These are phyloP conservation scores for Mactra quadrangularis DNA, from an alignment of 1,140 invertebrate species.

Conservation along the genomic window DNA sequence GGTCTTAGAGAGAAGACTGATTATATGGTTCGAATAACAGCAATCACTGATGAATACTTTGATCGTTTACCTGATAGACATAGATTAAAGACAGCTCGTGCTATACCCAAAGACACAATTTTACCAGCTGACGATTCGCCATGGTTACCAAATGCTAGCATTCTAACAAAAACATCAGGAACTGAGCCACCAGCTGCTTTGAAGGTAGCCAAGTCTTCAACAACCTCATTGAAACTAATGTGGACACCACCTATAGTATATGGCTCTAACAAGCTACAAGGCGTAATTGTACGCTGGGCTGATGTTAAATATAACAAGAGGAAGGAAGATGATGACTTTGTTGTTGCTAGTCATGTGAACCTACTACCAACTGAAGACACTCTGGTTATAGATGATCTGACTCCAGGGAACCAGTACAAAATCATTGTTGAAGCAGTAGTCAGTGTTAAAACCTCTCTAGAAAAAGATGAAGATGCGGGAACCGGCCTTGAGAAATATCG, in stretches of 20 bases:
- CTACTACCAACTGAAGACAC: conserved; percentile 76
- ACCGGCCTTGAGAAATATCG: conserved; percentile 77
- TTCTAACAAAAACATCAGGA: conserved; percentile 80
- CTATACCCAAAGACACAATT: conserved; percentile 75
- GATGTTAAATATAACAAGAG: conserved; percentile 71
- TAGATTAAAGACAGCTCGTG: conserved; percentile 72
- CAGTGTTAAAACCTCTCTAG: conserved; percentile 83
- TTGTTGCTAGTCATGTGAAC: conserved; percentile 78
- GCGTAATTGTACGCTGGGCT: conserved; percentile 81
- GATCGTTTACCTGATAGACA: conserved; percentile 80
- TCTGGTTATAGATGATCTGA: conserved; percentile 76
- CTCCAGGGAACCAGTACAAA: conserved; percentile 80
- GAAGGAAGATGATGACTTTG: conserved; percentile 73
- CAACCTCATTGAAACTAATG: conserved; percentile 74
- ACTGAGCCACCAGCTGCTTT: conserved; percentile 82
- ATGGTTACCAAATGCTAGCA: conserved; percentile 81
- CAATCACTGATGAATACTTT: conserved; percentile 83
- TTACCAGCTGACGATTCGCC: conserved; percentile 75
- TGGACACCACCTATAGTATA: conserved; percentile 82
- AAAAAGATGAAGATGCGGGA: conserved; percentile 72
- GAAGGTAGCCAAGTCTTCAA: conserved; percentile 74
- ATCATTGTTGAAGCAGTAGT: conserved; percentile 83
- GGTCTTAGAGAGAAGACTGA: conserved; percentile 81
- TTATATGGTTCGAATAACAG: conserved; percentile 81
- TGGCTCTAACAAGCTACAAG: conserved; percentile 81